Conservation (phyloP, 2,797 vertebrate species). For the Sparus aurata region DNA sequence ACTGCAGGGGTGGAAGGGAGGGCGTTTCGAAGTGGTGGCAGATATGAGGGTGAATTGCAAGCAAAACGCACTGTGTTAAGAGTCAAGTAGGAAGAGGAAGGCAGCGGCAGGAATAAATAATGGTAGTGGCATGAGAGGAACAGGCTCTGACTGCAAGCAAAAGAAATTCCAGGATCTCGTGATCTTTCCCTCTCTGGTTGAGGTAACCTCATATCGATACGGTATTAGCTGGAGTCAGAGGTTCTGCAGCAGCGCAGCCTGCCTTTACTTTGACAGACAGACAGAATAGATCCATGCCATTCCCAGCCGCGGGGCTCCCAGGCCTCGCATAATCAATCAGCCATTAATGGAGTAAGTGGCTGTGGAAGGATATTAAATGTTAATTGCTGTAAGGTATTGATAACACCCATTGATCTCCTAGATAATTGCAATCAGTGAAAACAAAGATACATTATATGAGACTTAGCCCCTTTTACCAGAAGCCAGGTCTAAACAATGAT, state of each 20-base stretch:
- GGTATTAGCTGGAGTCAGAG: constrained; percentile 67
- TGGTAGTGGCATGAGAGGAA: constrained; percentile 16
- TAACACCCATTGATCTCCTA: constrained; percentile 82
- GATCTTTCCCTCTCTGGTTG: constrained; percentile 45
- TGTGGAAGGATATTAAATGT: constrained; percentile 90
- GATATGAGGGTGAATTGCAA: constrained; percentile 64
- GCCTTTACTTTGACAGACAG: constrained; percentile 78
- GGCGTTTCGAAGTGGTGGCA: constrained; percentile 45
- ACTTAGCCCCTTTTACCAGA: constrained; percentile 65
- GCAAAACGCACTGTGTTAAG: constrained; percentile 46
- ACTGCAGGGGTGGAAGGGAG: constrained; percentile 53
- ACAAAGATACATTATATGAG: constrained; percentile 85
- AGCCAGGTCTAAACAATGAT: constrained; percentile 66
- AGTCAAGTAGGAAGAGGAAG: constrained; percentile 34
- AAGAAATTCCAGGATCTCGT: constrained; percentile 56
- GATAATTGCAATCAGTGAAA: constrained; percentile 87
- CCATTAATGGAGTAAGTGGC: constrained; percentile 89
- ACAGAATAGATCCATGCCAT: constrained; percentile 79
- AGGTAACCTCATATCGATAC: constrained; percentile 65
- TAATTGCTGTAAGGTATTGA: constrained; percentile 90
- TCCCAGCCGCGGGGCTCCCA: constrained; percentile 75
- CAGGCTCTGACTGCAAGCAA: constrained; percentile 6
- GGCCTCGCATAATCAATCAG: constrained; percentile 86
- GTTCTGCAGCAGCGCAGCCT: constrained; percentile 55
- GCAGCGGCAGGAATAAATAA: constrained; percentile 25